Evolutionary conservation across 2,797 vertebrate genomes (phyloP).

Genomic region (Rhinogobio ventralis): DNA sequence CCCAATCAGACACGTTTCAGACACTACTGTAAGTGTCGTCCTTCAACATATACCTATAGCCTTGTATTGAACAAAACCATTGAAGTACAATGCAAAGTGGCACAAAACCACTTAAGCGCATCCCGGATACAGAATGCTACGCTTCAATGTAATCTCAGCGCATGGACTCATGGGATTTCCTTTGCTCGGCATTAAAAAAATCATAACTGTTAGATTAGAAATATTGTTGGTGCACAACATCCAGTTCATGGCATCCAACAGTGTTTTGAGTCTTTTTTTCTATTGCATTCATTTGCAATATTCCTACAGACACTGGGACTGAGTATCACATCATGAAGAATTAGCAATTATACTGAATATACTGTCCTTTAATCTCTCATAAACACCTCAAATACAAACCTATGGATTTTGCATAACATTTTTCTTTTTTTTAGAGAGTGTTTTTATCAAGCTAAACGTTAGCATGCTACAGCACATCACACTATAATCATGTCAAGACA

Average conservation of each 20-base stretch:
- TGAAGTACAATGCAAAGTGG: not conserved
- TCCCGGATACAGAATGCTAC: not conserved
- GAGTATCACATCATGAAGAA: not conserved
- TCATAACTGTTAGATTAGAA: conserved; percentile 3
- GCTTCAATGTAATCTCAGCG: not conserved
- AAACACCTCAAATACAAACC: not conserved
- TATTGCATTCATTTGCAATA: not conserved
- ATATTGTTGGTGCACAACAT: not conserved
- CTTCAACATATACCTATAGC: not conserved
- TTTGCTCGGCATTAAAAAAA: not conserved
- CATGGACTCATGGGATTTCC: not conserved
- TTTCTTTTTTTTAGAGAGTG: not conserved
- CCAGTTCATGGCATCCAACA: not conserved
- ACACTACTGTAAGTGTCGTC: not conserved
- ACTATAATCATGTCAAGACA: not conserved
- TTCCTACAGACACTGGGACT: not conserved
- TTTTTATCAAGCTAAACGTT: not conserved
- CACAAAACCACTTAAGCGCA: not conserved
- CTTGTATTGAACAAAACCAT: not conserved
- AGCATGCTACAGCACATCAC: not conserved
- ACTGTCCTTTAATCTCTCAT: not conserved
- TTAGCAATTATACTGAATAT: not conserved
- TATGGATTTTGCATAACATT: not conserved
- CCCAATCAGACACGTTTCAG: not conserved
- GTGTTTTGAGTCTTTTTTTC: not conserved